A percentile compares a stretch with the other conserved stretches of the same genome.
Evolutionary conservation across 2,888 invertebrate genomes (phyloP).

Genomic region (Vanessa cardui): DNA sequence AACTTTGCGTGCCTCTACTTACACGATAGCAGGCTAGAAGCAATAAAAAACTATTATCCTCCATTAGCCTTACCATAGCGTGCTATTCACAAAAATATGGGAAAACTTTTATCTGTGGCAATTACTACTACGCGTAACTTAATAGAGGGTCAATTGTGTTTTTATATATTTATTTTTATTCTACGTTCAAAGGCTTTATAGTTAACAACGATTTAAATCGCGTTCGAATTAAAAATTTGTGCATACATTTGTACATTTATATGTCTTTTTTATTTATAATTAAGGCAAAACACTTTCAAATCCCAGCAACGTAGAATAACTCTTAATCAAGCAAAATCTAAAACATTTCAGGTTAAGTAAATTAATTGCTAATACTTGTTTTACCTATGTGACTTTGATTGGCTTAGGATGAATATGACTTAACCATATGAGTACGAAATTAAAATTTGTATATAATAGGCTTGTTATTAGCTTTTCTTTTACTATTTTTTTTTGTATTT

Average conservation of each 20-base stretch:
- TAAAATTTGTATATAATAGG: no score
- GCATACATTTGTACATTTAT: not conserved
- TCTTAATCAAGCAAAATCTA: no score
- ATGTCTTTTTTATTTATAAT: not conserved
- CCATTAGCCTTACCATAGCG: constrained; percentile 36
- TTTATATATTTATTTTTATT: constrained; percentile 15
- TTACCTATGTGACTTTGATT: no score
- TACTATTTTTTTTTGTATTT: no score
- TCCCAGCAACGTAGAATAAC: not conserved
- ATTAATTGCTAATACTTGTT: no score
- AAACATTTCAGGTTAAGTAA: no score
- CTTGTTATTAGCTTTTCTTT: no score
- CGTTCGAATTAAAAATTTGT: not conserved
- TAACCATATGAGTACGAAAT: no score
- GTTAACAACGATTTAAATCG: not conserved
- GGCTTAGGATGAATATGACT: no score
- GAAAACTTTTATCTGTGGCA: constrained; percentile 32
- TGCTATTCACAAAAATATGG: constrained; percentile 32
- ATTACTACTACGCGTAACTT: constrained; percentile 22
- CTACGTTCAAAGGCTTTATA: not conserved
- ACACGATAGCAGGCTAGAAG: constrained; percentile 10
- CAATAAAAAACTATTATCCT: constrained; percentile 41
- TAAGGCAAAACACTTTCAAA: not conserved
- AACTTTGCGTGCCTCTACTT: constrained; percentile 11
- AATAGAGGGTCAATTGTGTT: constrained; percentile 16